Evolutionary conservation across 2,113 vertebrate species (phyloP).

Genomic region (Oncorhynchus mykiss): DNA sequence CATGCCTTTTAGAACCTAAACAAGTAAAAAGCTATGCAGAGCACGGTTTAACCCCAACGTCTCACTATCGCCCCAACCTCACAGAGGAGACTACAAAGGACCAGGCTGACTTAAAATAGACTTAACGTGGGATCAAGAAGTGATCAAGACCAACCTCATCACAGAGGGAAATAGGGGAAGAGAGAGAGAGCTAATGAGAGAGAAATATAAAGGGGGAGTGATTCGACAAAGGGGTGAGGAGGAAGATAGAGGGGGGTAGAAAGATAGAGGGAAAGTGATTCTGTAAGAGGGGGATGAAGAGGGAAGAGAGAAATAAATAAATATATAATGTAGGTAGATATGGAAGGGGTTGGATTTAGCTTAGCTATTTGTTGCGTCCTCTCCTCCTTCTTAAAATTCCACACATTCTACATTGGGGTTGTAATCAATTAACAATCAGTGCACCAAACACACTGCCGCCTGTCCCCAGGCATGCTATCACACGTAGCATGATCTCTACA

Average conservation of each 20-base stretch:
- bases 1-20: not conserved
- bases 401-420: not conserved
- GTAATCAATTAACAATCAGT: not conserved
- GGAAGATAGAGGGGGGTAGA: not conserved
- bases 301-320: not conserved
- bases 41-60: not conserved
- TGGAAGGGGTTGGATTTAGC: not conserved
- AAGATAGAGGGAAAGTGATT: not conserved
- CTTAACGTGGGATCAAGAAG: not conserved
- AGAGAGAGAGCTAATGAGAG: conserved; percentile 1
- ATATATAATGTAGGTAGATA: not conserved
- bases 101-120: not conserved
- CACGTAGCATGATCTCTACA: not conserved
- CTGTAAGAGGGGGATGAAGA: not conserved
- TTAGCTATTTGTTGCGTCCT: not conserved
- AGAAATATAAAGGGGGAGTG: not conserved
- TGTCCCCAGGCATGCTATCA: not conserved
- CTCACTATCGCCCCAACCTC: not conserved
- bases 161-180: not conserved
- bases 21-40: not conserved
- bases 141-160: not conserved
- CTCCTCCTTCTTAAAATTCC: too few relatives aligned
- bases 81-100: not conserved
- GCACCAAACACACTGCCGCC: not conserved
- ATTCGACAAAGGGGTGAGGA: not conserved